These are phyloP conservation scores for Lasioglossum vierecki DNA, from an alignment of 2,888 invertebrate species.

Conservation along the genomic window DNA sequence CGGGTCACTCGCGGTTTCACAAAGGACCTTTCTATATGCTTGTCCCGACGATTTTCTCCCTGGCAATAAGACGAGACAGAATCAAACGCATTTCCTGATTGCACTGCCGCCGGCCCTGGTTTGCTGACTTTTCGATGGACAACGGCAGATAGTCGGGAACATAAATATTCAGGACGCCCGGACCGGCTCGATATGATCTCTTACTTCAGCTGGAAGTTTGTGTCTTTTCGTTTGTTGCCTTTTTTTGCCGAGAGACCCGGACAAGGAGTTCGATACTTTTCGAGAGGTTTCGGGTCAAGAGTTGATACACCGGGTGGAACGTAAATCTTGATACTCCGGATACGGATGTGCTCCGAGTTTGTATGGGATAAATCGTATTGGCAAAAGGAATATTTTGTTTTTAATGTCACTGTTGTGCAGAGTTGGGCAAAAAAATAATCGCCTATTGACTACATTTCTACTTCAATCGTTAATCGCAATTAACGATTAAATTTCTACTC, in stretches of 20 bases:
- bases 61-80: conserved; percentile 57
- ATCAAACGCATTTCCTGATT: conserved; percentile 69
- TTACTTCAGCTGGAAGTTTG: background rate
- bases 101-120: background rate
- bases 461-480: too few species aligned
- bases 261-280: background rate
- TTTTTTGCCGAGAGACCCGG: background rate
- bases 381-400: too few species aligned
- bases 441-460: too few species aligned
- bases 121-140: conserved; percentile 8
- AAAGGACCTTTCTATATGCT: conserved; percentile 56
- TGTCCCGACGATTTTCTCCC: conserved; percentile 43
- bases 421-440: too few species aligned
- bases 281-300: background rate
- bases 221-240: background rate
- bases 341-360: background rate
- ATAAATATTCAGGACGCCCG: background rate
- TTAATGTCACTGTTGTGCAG: too few species aligned
- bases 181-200: conserved; percentile 8
- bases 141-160: background rate
- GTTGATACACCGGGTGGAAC: background rate
- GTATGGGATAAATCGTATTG: too few species aligned
- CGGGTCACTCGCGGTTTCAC: conserved; percentile 61
- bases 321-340: background rate
- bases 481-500: too few species aligned